A percentile compares a stretch with the other conserved stretches of the same genome.
phyloP scores from a whole-genome alignment of 1,140 invertebrate species.

The Centruroides sculpturatus region DNA sequence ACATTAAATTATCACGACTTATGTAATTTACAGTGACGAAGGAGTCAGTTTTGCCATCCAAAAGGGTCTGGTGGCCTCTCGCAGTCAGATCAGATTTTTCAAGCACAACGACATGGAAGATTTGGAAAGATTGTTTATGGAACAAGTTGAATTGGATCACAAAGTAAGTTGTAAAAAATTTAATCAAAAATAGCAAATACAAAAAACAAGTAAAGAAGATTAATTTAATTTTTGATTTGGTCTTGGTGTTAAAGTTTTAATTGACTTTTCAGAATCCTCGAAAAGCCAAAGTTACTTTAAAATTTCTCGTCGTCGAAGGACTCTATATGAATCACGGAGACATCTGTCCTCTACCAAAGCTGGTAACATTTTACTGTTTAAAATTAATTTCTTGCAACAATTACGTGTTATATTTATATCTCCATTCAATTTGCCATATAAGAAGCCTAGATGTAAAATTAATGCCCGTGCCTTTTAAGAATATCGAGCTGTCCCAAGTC shows the following conservation, averaged over 20 bases:
- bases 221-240: too few species aligned
- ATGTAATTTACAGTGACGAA: constrained; percentile 52
- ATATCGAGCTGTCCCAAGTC: too few species aligned
- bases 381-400: too few species aligned
- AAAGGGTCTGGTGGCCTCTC: constrained; percentile 80
- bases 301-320: constrained; percentile 84
- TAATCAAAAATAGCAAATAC: neutral
- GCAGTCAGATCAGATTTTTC: constrained; percentile 72
- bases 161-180: constrained; percentile 31
- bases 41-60: constrained; percentile 86
- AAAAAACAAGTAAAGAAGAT: neutral
- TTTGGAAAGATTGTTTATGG: constrained; percentile 56
- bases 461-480: too few species aligned
- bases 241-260: neutral
- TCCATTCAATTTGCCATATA: too few species aligned
- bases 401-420: too few species aligned
- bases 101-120: constrained; percentile 84
- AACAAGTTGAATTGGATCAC: constrained; percentile 48
- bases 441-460: too few species aligned
- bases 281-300: constrained; percentile 52
- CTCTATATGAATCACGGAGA: constrained; percentile 82
- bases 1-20: too few species aligned
- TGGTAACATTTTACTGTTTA: constrained; percentile 31
- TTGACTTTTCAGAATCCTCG: constrained; percentile 43
- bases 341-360: constrained; percentile 68